These are phyloP conservation scores for Amorpha juglandis DNA, from an alignment of 2,888 invertebrate genomes.

Conservation along the genomic window DNA sequence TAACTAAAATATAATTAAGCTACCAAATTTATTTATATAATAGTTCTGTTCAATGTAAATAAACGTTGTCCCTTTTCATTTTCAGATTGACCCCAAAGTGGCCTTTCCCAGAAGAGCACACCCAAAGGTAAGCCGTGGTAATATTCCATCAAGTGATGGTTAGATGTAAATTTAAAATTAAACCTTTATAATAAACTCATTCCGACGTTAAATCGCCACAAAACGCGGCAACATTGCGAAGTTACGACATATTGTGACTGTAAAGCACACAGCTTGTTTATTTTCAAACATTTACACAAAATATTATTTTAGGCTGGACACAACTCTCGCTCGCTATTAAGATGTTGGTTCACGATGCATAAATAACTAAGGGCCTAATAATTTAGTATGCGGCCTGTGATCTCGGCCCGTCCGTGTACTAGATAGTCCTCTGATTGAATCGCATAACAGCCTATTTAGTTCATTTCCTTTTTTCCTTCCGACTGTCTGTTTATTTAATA, in stretches of 20 bases:
- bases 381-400: constrained; percentile 81
- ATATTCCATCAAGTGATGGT: constrained; percentile 51
- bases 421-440: constrained; percentile 74
- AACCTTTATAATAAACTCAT: constrained; percentile 69
- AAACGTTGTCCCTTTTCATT: constrained; percentile 58
- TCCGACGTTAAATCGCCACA: constrained; percentile 65
- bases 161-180: constrained; percentile 64
- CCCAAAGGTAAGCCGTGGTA: constrained; percentile 93
- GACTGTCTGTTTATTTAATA: constrained; percentile 30
- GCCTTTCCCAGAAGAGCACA: constrained; percentile 99
- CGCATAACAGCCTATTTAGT: constrained; percentile 68
- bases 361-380: constrained; percentile 80
- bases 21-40: background rate
- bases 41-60: background rate
- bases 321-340: constrained; percentile 78
- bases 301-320: constrained; percentile 83
- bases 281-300: constrained; percentile 81
- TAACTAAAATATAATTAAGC: background rate
- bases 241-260: constrained; percentile 68
- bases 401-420: constrained; percentile 65
- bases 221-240: constrained; percentile 55
- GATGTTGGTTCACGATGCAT: constrained; percentile 81
- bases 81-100: constrained; percentile 99
- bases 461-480: constrained; percentile 57
- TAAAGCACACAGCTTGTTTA: constrained; percentile 74